phyloP scores from a whole-genome alignment of 2,797 vertebrate genomes.

The Tolypeutes matacus region DNA sequence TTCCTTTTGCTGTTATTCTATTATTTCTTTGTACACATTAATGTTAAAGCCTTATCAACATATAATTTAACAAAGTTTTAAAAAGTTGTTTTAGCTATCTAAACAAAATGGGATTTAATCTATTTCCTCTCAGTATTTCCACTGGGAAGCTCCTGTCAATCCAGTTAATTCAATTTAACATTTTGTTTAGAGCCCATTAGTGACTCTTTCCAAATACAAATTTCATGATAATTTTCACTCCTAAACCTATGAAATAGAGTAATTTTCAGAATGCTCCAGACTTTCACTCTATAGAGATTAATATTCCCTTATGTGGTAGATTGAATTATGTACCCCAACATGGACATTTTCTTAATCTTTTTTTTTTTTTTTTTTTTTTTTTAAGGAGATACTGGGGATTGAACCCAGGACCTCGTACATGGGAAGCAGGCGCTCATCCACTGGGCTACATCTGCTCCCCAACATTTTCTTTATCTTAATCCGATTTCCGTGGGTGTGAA shows the following conservation, averaged over 20 bases:
- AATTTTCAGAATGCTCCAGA: conserved; percentile 8
- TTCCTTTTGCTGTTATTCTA: not conserved
- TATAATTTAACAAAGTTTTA: not conserved
- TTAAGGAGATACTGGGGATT: too few relatives aligned
- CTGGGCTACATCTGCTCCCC: too few relatives aligned
- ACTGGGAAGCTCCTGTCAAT: not conserved
- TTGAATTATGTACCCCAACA: too few relatives aligned
- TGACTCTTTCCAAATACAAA: not conserved
- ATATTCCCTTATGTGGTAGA: not conserved
- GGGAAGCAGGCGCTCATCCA: too few relatives aligned
- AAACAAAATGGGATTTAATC: not conserved
- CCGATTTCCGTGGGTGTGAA: too few relatives aligned
- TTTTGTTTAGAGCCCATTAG: conserved; percentile 20
- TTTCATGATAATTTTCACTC: conserved; percentile 20
- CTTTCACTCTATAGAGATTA: not conserved
- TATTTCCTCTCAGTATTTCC: not conserved
- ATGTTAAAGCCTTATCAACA: not conserved
- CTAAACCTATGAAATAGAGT: not conserved
- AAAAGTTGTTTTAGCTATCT: conserved; percentile 24
- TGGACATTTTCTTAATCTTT: too few relatives aligned
- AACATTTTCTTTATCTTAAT: too few relatives aligned
- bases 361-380: too few relatives aligned
- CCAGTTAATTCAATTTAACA: conserved; percentile 22
- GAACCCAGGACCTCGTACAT: too few relatives aligned
- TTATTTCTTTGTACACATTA: not conserved